Percentiles rank a stretch among this genome's conserved stretches.
phyloP scores from a whole-genome alignment of 2,797 vertebrate species.

The Stomatorhinus walkeri region DNA sequence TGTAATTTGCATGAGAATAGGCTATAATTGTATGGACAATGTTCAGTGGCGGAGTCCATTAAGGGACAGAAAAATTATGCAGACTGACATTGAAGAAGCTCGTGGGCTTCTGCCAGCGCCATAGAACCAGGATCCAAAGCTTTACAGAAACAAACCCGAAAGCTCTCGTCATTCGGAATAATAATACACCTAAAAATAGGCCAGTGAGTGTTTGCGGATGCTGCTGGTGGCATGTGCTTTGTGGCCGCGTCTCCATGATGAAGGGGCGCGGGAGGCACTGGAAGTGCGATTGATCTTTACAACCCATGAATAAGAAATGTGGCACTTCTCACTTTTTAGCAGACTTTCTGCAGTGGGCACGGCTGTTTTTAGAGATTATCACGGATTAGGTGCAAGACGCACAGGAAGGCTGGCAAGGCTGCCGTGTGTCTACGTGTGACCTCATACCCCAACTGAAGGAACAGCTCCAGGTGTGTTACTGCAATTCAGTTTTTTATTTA shows the following conservation, averaged over 20 bases:
- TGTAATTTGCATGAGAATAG: conserved; percentile 10
- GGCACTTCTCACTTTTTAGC: not conserved
- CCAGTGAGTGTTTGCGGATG: not conserved
- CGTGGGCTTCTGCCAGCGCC: not conserved
- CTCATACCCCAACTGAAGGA: not conserved
- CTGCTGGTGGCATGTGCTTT: not conserved
- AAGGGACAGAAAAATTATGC: not conserved
- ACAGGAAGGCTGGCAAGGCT: not conserved
- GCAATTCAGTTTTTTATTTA: not conserved
- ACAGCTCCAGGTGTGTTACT: not conserved
- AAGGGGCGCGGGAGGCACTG: not conserved
- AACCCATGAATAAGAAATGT: not conserved
- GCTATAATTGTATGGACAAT: not conserved
- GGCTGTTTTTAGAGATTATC: not conserved
- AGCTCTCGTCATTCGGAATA: not conserved
- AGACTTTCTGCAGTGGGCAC: not conserved
- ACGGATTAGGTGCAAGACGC: not conserved
- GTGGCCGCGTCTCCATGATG: not conserved
- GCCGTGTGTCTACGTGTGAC: not conserved
- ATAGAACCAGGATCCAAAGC: not conserved
- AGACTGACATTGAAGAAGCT: not conserved
- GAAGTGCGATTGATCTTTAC: not conserved
- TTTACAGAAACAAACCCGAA: not conserved
- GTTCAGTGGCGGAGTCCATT: not conserved
- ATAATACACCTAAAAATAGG: conserved; percentile 4